phyloP scores from a whole-genome alignment of 2,113 vertebrate genomes.

The Microcebus ravelobensis region DNA sequence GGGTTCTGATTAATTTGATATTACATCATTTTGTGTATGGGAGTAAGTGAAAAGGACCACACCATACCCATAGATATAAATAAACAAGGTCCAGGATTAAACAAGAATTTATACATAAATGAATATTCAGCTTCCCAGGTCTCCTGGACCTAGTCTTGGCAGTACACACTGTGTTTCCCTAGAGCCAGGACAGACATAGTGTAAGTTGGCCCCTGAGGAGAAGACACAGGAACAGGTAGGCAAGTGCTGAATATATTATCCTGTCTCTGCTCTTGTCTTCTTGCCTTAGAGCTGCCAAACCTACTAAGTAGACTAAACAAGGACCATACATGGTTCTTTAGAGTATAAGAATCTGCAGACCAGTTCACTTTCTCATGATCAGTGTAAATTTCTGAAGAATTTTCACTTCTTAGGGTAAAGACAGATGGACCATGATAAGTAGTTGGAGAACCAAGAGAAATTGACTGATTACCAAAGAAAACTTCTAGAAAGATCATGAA shows the following conservation, averaged over 20 bases:
- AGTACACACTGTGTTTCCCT: not conserved
- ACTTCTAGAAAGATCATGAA: not conserved
- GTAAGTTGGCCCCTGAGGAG: not conserved
- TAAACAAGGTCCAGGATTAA: not conserved
- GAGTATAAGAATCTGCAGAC: not conserved
- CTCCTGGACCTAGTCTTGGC: conserved; percentile 9
- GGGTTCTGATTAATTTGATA: not conserved
- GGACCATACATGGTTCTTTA: not conserved
- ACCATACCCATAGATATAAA: not conserved
- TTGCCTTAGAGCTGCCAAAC: not conserved
- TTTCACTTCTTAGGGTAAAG: not conserved
- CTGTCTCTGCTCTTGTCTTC: not conserved
- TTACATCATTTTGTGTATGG: not conserved
- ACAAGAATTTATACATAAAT: not conserved
- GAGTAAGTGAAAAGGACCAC: not conserved
- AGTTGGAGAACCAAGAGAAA: not conserved
- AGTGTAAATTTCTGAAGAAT: not conserved
- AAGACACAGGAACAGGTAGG: not conserved
- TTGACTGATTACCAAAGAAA: not conserved
- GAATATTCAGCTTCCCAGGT: not conserved
- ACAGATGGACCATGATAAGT: not conserved
- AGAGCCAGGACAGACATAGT: not conserved
- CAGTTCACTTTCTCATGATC: not conserved
- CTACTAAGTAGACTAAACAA: not conserved
- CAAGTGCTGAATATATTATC: not conserved